Base-by-base conservation (phyloP, 2,888 invertebrate species). In the Lottia scabra region DNA sequence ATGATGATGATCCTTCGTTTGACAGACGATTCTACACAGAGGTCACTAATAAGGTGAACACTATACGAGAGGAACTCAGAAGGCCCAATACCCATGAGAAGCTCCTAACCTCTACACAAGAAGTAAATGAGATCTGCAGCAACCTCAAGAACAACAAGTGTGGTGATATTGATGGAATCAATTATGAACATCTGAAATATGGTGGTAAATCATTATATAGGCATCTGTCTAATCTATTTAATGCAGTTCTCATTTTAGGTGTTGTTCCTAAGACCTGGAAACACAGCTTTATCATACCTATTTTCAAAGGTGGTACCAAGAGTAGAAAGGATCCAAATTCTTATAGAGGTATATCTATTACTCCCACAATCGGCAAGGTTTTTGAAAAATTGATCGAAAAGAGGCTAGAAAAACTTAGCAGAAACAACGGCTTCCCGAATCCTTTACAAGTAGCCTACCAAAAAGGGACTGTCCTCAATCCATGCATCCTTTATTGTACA, bases 381-480 rank as follows among this genome's bases (percentile, higher is more conserved):
- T 70, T 48, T 27, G 64, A 64, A 64, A 64, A 38, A n/a, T 8
- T 64, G 16, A 27, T 64, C n/a, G 64, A 27, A 12, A 38, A 64
- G 38, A 38, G 38, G 38, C 38, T 38, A 27, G n/a, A 26, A n/a
- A 38, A n/a, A 8, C 30, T 64, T 10, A 38, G 8, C 27, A 38
- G 26, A 27, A n/a, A 46, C 1, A 56, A 62, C 6, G 12, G 26
- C 15, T 70, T 70, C n/a, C 66, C 44, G 13, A 65, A 48, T 30
- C 46, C 30, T n/a, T 48, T 64, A 64, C 70, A 70, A 30, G 64
- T 70, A 38, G 70, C 70, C 27, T 70, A 70, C 43, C 70, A 70
- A 70, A 70, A n/a, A 63, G 23, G 8, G 15, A 2, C 16, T 70
- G 15, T 45, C 62, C 1, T 48, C 64, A 38, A 16, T 70, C 2